These are phyloP conservation scores for Sebastes paucispinis DNA, from an alignment of 2,797 vertebrate species.

Conservation along the genomic window DNA sequence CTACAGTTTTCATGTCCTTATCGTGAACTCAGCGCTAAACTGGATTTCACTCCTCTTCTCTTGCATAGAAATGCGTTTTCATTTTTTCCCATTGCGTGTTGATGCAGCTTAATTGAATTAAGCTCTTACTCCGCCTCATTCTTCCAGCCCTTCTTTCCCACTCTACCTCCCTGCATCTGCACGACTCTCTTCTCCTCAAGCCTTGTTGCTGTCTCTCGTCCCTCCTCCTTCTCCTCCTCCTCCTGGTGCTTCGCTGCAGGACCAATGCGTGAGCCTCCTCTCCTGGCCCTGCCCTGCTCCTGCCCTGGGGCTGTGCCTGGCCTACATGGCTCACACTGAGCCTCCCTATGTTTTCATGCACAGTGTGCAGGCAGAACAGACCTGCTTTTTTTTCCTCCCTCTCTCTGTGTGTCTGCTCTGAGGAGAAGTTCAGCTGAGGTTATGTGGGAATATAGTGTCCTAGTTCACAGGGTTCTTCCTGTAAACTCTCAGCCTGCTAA, in stretches of 20 bases:
- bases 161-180: not conserved
- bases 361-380: slow-evolving; percentile 17
- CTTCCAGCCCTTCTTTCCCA: not conserved
- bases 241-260: not conserved
- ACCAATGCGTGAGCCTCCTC: not conserved
- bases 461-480: slow-evolving; percentile 55
- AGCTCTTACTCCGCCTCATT: not conserved
- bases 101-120: slow-evolving; percentile 32
- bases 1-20: not conserved
- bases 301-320: slow-evolving; percentile 23
- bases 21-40: not conserved
- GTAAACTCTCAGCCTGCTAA: slow-evolving; percentile 47
- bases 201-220: not conserved
- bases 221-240: not conserved
- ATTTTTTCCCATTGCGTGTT: not conserved
- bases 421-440: slow-evolving; percentile 55
- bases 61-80: not conserved
- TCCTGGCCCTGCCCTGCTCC: not conserved
- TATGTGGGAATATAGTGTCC: slow-evolving; percentile 45
- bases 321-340: slow-evolving; percentile 40
- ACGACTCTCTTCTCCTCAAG: not conserved
- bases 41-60: not conserved
- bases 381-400: not conserved
- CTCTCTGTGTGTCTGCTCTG: not conserved
- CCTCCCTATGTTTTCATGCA: slow-evolving; percentile 34